These are phyloP conservation scores for Rafetus swinhoei DNA, from an alignment of 2,113 vertebrate genomes.

Conservation along the genomic window DNA sequence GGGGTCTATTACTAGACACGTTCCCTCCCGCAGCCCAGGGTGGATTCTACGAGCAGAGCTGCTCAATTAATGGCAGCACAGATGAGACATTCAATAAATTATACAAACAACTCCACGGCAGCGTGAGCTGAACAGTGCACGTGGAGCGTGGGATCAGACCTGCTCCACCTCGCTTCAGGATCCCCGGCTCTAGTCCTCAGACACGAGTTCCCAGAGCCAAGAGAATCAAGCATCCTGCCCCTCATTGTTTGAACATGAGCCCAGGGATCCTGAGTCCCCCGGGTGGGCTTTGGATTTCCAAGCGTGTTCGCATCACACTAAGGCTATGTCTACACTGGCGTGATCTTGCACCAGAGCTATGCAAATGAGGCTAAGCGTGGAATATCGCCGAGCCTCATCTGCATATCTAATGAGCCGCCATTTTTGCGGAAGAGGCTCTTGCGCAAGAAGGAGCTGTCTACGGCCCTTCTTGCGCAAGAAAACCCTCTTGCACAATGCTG, in stretches of 20 bases:
- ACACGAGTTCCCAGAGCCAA: background rate
- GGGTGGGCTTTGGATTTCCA: fast-evolving
- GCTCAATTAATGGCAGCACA: background rate
- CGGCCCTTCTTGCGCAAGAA: too few relatives aligned
- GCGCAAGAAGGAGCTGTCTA: too few relatives aligned
- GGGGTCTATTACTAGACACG: background rate
- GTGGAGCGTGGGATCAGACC: background rate
- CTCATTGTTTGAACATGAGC: background rate
- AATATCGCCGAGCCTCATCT: too few relatives aligned
- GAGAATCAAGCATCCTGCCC: background rate
- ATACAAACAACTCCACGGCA: background rate
- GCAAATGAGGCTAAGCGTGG: too few relatives aligned
- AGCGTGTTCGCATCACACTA: background rate
- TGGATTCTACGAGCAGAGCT: background rate
- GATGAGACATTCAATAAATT: background rate
- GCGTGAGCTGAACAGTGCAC: fast-evolving
- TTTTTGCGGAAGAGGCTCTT: too few relatives aligned
- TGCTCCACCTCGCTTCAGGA: background rate
- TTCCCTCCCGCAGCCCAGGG: background rate
- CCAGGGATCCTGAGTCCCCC: fast-evolving
- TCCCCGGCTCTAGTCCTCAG: background rate
- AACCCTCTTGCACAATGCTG: too few relatives aligned
- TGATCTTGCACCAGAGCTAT: too few relatives aligned
- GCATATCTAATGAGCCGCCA: too few relatives aligned
- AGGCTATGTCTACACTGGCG: too few relatives aligned